Percentiles rank a stretch among this genome's conserved stretches.
Conservation (phyloP, 2,888 invertebrate genomes). For the Spialia ferax region DNA sequence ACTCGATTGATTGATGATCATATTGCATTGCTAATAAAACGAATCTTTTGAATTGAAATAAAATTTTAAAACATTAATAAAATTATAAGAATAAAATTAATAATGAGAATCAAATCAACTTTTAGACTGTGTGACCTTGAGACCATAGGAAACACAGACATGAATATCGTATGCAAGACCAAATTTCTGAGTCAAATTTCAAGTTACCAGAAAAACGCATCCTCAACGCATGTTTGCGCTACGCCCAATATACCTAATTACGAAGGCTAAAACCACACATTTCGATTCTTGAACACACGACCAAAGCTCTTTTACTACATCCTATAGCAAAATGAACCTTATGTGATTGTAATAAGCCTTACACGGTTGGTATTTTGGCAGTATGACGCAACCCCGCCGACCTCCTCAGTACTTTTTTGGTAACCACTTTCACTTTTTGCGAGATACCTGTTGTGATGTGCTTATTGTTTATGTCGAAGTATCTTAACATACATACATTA, state of each 20-base stretch:
- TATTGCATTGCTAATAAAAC: too few species aligned
- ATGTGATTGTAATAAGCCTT: slow-evolving; percentile 15
- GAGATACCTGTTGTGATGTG: slow-evolving; percentile 45
- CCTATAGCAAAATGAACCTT: slow-evolving; percentile 19
- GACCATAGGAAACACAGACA: too few species aligned
- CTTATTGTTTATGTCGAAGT: slow-evolving; percentile 18
- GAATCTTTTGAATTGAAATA: too few species aligned
- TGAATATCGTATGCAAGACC: too few species aligned
- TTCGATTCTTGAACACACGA: not conserved
- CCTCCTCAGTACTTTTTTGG: slow-evolving; percentile 67
- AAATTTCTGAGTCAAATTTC: too few species aligned
- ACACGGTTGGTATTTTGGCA: not conserved
- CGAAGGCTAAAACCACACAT: slow-evolving; percentile 17
- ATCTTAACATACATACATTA: slow-evolving; percentile 1
- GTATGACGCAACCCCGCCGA: slow-evolving; percentile 61
- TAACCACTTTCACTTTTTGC: slow-evolving; percentile 70
- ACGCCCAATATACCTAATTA: slow-evolving; percentile 2
- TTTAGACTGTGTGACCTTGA: too few species aligned
- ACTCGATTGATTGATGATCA: not conserved
- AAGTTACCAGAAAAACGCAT: not conserved
- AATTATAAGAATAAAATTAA: too few species aligned
- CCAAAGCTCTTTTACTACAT: not conserved
- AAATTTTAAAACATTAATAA: too few species aligned
- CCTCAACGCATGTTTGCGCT: not conserved
- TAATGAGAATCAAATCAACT: too few species aligned